A percentile compares a stretch with the other conserved stretches of the same genome.
Evolutionary conservation across 2,888 invertebrate species (phyloP).

Genomic region (Dicranocentrus wangi): DNA sequence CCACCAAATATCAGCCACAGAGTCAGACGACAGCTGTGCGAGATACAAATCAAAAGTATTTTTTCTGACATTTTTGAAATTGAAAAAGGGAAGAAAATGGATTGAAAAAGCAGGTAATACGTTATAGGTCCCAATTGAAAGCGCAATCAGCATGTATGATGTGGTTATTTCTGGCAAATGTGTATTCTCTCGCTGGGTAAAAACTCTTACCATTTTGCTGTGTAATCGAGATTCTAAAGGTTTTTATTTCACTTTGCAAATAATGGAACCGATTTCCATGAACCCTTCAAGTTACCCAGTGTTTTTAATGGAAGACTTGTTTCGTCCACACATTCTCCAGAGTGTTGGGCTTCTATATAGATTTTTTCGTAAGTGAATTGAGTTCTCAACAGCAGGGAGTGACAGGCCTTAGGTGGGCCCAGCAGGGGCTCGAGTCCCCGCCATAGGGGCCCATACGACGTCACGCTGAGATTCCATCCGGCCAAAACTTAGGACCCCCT

Average conservation of each 20-base stretch:
- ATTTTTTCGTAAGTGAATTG: slow-evolving; percentile 69
- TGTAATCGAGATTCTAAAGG: slow-evolving; percentile 45
- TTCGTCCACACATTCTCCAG: background rate
- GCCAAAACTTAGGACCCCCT: slow-evolving; percentile 70
- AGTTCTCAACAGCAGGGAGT: slow-evolving; percentile 73
- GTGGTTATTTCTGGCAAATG: slow-evolving; percentile 11
- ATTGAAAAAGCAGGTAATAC: slow-evolving; percentile 46
- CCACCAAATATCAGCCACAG: too few relatives aligned
- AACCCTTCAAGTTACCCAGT: slow-evolving; percentile 38
- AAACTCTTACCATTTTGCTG: slow-evolving; percentile 14
- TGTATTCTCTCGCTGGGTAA: background rate
- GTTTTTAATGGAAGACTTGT: slow-evolving; percentile 13
- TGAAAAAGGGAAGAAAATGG: slow-evolving; percentile 33
- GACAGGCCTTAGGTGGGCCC: slow-evolving; percentile 73
- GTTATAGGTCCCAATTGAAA: slow-evolving; percentile 46
- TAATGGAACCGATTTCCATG: slow-evolving; percentile 52
- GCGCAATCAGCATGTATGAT: slow-evolving; percentile 31
- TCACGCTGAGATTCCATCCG: slow-evolving; percentile 71
- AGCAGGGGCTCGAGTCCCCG: slow-evolving; percentile 68
- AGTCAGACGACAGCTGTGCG: slow-evolving; percentile 34
- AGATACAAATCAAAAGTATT: slow-evolving; percentile 29
- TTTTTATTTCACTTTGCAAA: slow-evolving; percentile 61
- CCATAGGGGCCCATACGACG: slow-evolving; percentile 69
- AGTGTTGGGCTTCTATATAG: background rate
- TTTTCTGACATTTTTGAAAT: slow-evolving; percentile 31